Percentiles rank a stretch among this genome's conserved stretches.
Conservation (phyloP, 2,888 invertebrate genomes). For the Erpobdella octoculata region DNA sequence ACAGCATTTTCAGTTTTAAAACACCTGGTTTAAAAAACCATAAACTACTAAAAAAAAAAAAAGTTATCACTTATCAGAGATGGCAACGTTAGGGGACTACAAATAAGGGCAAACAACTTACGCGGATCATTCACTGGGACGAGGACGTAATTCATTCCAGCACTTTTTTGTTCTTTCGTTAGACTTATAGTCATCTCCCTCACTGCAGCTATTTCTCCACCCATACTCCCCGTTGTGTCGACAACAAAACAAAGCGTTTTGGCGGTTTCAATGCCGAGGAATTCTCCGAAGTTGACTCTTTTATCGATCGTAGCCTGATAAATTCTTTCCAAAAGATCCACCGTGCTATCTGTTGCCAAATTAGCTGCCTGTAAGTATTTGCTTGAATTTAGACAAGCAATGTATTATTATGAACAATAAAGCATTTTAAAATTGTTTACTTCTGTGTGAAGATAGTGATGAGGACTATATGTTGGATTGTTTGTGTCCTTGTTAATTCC, state of each 20-base stretch:
- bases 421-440: neutral
- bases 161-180: neutral
- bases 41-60: no score
- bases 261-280: neutral
- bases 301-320: neutral
- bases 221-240: neutral
- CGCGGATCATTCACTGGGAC: neutral
- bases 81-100: no score
- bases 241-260: neutral
- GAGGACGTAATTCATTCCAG: neutral
- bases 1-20: no score
- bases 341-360: neutral
- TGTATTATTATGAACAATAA: no score
- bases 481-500: neutral
- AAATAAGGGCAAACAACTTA: neutral
- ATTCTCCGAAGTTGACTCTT: neutral
- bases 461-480: neutral
- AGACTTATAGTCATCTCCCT: neutral
- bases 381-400: neutral
- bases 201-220: neutral
- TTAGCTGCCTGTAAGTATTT: neutral
- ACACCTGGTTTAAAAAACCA: no score
- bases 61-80: no score
- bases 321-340: neutral
- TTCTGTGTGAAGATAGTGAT: slow-evolving; percentile 4